Conservation (phyloP, 1,140 invertebrate genomes). For the Penaeus vannamei region DNA sequence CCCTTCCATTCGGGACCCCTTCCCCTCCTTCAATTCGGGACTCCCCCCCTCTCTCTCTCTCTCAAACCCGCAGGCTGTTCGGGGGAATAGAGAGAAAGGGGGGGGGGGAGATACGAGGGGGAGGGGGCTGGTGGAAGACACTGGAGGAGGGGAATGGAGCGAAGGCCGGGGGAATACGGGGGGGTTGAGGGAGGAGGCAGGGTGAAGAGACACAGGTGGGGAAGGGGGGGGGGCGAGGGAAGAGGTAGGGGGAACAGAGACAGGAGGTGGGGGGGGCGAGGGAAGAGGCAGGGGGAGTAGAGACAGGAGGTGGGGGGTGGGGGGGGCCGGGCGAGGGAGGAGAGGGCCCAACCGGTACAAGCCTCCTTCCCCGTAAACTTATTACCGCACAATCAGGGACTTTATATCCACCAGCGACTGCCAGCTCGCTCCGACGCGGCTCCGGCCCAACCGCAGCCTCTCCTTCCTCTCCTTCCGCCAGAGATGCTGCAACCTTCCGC, state of each 20-base stretch:
- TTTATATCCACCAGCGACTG: too few species aligned
- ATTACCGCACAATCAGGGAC: too few species aligned
- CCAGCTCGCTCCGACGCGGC: too few species aligned
- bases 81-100: background rate
- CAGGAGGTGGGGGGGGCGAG: background rate
- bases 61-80: background rate
- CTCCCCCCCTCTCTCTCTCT: too few species aligned
- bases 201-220: too few species aligned
- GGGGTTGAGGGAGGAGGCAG: background rate
- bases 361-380: too few species aligned
- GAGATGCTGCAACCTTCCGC: too few species aligned
- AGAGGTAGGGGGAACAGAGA: background rate
- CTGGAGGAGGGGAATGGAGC: conserved; percentile 1
- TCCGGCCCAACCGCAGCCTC: too few species aligned
- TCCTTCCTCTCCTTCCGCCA: too few species aligned
- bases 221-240: background rate
- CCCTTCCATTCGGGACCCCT: too few species aligned
- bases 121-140: background rate
- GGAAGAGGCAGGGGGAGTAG: background rate
- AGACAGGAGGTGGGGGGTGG: background rate
- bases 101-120: too few species aligned
- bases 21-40: too few species aligned
- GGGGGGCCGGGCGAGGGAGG: background rate
- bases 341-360: background rate
- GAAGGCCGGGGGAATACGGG: background rate